Evolutionary conservation across 2,888 invertebrate genomes (phyloP).

Genomic region (Diogma glabrata): DNA sequence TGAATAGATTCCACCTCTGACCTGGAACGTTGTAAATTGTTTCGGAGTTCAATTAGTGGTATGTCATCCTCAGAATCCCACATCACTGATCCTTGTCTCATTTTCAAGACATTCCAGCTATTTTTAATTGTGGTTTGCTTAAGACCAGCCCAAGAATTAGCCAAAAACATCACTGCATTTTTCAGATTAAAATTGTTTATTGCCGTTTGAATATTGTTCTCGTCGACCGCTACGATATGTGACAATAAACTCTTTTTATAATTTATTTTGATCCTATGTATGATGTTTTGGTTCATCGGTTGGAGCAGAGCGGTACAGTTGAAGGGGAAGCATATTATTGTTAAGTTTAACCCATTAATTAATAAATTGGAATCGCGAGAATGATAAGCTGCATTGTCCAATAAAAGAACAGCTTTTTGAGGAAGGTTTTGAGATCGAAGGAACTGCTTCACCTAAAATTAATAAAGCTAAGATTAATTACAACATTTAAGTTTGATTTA

Average conservation of each 20-base stretch:
- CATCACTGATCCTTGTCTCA: too few relatives aligned
- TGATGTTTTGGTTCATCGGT: constrained; percentile 17
- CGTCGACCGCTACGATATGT: background rate
- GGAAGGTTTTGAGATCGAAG: constrained; percentile 14
- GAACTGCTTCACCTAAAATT: constrained; percentile 9
- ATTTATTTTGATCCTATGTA: constrained; percentile 14
- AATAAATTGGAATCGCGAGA: constrained; percentile 2
- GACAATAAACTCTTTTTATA: constrained; percentile 1
- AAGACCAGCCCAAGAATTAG: background rate
- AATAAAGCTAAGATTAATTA: background rate
- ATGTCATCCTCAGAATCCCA: background rate
- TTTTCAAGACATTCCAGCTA: too few relatives aligned
- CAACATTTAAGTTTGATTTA: background rate
- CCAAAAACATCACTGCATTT: background rate
- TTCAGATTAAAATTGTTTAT: background rate
- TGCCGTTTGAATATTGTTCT: background rate
- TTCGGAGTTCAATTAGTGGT: background rate
- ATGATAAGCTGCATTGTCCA: constrained; percentile 15
- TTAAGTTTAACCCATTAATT: constrained; percentile 14
- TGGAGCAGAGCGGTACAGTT: constrained; percentile 17
- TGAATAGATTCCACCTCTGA: background rate
- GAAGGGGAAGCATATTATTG: constrained; percentile 16
- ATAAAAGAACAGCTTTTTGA: constrained; percentile 16
- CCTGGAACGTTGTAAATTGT: background rate
- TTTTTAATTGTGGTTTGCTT: background rate